Evolutionary conservation across 1,140 invertebrate genomes (phyloP).

Genomic region (Orius insidiosus): DNA sequence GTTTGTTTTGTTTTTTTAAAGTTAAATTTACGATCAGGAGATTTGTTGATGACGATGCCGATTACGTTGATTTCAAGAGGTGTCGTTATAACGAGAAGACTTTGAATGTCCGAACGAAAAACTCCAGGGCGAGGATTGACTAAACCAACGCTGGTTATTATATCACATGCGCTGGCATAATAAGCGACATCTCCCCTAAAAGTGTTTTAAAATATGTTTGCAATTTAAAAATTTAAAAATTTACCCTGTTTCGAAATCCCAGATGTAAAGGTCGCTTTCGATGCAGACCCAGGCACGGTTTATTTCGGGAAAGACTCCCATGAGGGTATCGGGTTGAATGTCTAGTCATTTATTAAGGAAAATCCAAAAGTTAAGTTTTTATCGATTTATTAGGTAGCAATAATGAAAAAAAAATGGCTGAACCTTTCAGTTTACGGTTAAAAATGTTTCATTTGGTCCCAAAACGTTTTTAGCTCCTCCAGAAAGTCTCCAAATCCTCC

Average conservation of each 20-base stretch:
- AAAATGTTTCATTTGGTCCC: no score
- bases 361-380: no score
- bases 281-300: conserved; percentile 91
- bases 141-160: conserved; percentile 72
- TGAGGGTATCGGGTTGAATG: conserved; percentile 85
- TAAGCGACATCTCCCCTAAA: conserved; percentile 70
- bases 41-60: conserved; percentile 44
- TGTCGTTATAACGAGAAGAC: conserved; percentile 78
- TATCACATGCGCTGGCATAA: conserved; percentile 80
- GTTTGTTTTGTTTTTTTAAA: conserved; percentile 14
- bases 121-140: conserved; percentile 71
- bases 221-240: conserved; percentile 7
- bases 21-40: conserved; percentile 29
- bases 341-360: conserved; percentile 34
- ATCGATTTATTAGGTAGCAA: conserved; percentile 1
- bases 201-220: conserved; percentile 8
- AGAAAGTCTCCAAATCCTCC: no score
- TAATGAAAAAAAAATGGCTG: no score
- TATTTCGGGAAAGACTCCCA: conserved; percentile 93
- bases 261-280: conserved; percentile 94
- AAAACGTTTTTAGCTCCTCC: no score
- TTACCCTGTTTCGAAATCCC: conserved; percentile 80
- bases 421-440: no score
- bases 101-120: conserved; percentile 82
- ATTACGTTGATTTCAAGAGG: conserved; percentile 83